Evolutionary conservation across 2,888 invertebrate species (phyloP), one percentile per base, ranked within the genome.

Genomic region (Lasioglossum pauxillum): DNA sequence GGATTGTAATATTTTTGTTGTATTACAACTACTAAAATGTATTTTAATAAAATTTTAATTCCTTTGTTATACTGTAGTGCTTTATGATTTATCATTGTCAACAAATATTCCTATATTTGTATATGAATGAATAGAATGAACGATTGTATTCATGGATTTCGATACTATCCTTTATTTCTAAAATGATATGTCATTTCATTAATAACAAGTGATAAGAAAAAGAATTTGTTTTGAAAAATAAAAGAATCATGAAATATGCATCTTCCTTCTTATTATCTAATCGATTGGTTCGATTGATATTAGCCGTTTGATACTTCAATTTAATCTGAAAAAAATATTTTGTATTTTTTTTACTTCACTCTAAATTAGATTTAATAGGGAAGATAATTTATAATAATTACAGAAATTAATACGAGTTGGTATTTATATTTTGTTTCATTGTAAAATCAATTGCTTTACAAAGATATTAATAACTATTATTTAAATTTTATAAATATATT

Each of bases 231-330:
- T 35, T 38, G n/a, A 35, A 31, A 27, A 46, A 72, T 80, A 31
- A 27, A 46, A 82, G 8, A 31, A 27, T 73, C 16, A 80, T 5
- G 19, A 69, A 31, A 27, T 44, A 49, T 27, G 49, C 83, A 83
- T 85, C 84, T 85, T 90, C 74, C 83, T 88, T 88, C 92, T 92
- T 93, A 93, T 92, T 92, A 92, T 92, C 87, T 91, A 92, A 91
- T 91, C 89, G 90, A 92, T 91, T 87, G 89, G 90, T 88, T 85
- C 89, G 72, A 87, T 81, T 77, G 80, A 83, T 77, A 78, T 84
- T 16, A 83, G 46, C 49, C 82, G 49, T 79, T 74, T 83, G 57
- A 41, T 75, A 80, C 78, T 71, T 78, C 80, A 79, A 82, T 85
- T 80, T 72, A 75, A 64, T 85, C 79, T 86, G 78, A 84, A 88